phyloP scores from a whole-genome alignment of 2,113 vertebrate genomes.

The Donacobius atricapilla region DNA sequence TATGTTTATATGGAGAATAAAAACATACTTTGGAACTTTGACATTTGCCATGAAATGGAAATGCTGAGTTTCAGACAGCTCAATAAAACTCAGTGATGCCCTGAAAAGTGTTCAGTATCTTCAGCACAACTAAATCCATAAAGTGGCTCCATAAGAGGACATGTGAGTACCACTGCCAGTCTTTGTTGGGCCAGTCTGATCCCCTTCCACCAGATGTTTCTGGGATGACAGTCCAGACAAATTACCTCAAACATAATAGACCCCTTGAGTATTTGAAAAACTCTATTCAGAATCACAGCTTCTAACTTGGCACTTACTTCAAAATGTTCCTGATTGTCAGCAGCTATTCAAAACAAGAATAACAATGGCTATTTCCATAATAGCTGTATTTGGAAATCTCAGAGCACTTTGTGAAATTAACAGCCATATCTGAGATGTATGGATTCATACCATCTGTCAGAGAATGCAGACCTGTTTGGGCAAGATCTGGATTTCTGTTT shows the following conservation, averaged over 20 bases:
- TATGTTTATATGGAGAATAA: neutral
- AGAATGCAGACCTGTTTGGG: neutral
- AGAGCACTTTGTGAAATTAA: neutral
- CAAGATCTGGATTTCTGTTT: neutral
- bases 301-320: constrained; percentile 6
- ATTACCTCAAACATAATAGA: neutral
- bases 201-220: neutral
- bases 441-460: neutral
- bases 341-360: constrained; percentile 24
- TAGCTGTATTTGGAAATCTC: constrained; percentile 29
- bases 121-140: neutral
- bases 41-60: neutral
- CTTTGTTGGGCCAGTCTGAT: neutral
- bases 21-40: fast-evolving
- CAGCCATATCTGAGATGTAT: neutral
- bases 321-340: constrained; percentile 12
- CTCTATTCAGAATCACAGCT: constrained; percentile 22
- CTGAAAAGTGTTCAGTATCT: neutral
- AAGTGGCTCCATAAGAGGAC: neutral
- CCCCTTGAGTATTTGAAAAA: neutral
- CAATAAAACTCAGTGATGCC: neutral
- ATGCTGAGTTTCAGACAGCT: neutral
- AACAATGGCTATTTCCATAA: constrained; percentile 18
- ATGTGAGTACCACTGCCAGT: neutral
- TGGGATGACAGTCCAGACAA: neutral